Conservation (phyloP, 30 jellyfish, hydroid and myxozoan genomes). For the Catostylus mosaicus region DNA sequence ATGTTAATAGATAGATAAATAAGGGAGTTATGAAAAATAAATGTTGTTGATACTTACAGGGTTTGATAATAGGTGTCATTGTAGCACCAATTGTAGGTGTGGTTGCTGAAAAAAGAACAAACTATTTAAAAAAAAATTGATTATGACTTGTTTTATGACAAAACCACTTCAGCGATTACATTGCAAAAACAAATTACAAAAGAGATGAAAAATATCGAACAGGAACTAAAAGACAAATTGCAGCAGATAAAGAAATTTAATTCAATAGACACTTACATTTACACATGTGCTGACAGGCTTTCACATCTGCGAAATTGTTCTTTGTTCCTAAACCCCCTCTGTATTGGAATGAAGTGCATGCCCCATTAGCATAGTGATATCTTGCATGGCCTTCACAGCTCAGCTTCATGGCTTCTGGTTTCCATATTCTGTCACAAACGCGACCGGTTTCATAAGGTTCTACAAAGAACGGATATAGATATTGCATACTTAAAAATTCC, state of each 20-base stretch:
- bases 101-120: constrained; percentile 18
- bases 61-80: constrained; percentile 13
- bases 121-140: background rate
- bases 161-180: background rate
- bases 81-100: constrained; percentile 55
- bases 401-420: constrained; percentile 56
- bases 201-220: too few species aligned
- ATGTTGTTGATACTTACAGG: constrained; percentile 68
- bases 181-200: too few species aligned
- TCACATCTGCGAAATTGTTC: constrained; percentile 62
- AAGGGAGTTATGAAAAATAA: too few species aligned
- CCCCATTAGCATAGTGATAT: constrained; percentile 57
- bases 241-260: background rate
- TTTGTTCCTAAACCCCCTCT: constrained; percentile 88
- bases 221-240: background rate
- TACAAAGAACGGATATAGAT: constrained; percentile 1
- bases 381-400: constrained; percentile 50
- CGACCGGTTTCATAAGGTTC: constrained; percentile 55
- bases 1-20: too few species aligned
- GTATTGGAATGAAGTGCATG: constrained; percentile 64
- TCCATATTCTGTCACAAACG: constrained; percentile 82
- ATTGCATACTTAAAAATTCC: background rate
- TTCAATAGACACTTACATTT: constrained; percentile 16
- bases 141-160: background rate
- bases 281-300: constrained; percentile 40